phyloP scores from a whole-genome alignment of 2,113 vertebrate genomes.

The Seriola quinqueradiata region DNA sequence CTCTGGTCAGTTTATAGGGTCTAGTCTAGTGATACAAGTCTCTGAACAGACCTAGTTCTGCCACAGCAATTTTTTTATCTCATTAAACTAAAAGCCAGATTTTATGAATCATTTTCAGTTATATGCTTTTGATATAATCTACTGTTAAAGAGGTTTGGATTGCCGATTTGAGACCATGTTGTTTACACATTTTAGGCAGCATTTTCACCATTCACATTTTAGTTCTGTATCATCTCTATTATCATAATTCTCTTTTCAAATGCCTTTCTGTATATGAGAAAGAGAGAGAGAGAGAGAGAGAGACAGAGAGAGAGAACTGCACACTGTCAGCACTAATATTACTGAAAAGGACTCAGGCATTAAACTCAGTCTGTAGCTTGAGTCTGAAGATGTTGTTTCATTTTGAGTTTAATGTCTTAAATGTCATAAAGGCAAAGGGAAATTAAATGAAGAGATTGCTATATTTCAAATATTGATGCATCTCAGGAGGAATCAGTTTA shows the following conservation, averaged over 20 bases:
- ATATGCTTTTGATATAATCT: background rate
- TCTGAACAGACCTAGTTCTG: background rate
- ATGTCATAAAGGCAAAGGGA: background rate
- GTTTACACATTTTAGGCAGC: background rate
- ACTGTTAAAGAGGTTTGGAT: background rate
- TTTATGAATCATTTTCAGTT: background rate
- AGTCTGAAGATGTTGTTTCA: background rate
- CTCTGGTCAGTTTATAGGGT: background rate
- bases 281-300: too few relatives aligned
- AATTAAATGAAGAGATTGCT: background rate
- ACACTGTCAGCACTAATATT: too few relatives aligned
- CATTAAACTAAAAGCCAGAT: background rate
- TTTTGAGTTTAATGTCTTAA: constrained; percentile 13
- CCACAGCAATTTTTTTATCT: background rate
- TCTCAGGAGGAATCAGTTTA: too few relatives aligned
- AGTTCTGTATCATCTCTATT: background rate
- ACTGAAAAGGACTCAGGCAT: background rate
- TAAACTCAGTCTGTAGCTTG: background rate
- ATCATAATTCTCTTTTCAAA: constrained; percentile 8
- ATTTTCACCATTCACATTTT: background rate
- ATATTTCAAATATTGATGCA: background rate
- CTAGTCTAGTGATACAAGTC: background rate
- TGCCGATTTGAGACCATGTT: background rate
- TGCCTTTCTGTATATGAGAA: background rate
- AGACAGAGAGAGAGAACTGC: too few relatives aligned